Base-by-base conservation (phyloP, 1,140 invertebrate species). In the Nephila pilipes region DNA sequence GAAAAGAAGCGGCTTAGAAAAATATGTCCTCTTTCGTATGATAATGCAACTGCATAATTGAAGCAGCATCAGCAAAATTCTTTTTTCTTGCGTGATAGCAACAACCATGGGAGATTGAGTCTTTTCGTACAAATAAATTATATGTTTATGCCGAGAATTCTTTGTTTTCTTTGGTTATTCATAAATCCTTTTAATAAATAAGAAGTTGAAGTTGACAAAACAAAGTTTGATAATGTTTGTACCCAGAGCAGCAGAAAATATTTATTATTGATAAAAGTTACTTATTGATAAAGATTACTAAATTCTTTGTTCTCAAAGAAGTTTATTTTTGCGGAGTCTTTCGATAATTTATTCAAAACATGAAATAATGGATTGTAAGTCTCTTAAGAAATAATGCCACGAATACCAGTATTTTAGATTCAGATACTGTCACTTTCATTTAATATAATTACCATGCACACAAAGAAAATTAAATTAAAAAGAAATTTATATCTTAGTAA, bases 1-100 rank as follows among this genome's bases (percentile, higher is more conserved):
- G 29, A 14, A 32, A 75, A 75, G 69, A 83, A 83, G n/a, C 20
- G n/a, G 22, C 38, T 54, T n/a, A 83, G 46, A 55, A 54, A 55
- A 83, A 54, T 83, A n/a, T 83, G 36, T 2, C 20, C 80, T 83
- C 36, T 83, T 83, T 55, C 12, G 80, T 83, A 55, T 83, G 80
- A 83, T 54, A 83, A 83, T 55, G 80, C 38, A 46, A 12, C n/a
- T 46, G 80, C 80, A 83, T 46, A 55, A 83, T n/a, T 55, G 80
- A 83, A 25, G 38, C 22, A n/a, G 80, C 10, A 54, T 54, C 36
- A 83, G 25, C 80, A 54, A 55, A 46, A 54, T 54, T 25, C 1
- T 54, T 12, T n/a, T 3, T 55, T 32, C 32, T 20, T 20, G 69
- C 1, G 12, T 18, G 69, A 75, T 36, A 75, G 29, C 18, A 29